A percentile compares a stretch with the other conserved stretches of the same genome.
phyloP scores from a whole-genome alignment of 2,888 invertebrate species.

The Nomada ruficornis region DNA sequence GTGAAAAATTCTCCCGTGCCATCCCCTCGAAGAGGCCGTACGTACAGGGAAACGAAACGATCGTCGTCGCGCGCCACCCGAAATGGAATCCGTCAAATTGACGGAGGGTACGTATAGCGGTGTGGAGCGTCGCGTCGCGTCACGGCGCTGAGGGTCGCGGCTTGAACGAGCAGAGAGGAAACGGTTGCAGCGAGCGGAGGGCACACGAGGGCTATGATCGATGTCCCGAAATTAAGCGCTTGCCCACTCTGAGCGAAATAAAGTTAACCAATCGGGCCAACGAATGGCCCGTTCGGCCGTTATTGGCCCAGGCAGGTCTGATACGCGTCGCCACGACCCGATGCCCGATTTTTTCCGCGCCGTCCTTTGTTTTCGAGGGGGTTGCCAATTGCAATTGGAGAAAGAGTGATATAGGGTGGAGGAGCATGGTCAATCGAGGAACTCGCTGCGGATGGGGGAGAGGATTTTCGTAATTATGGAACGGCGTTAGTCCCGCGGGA shows the following conservation, averaged over 20 bases:
- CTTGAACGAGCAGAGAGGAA: constrained; percentile 43
- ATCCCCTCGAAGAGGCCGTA: constrained; percentile 61
- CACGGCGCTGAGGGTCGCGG: constrained; percentile 63
- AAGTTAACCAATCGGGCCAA: constrained; percentile 80
- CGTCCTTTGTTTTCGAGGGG: constrained; percentile 43
- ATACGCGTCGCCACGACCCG: constrained; percentile 67
- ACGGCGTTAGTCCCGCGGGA: constrained; percentile 77
- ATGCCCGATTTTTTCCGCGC: constrained; percentile 70
- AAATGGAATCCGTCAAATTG: constrained; percentile 76
- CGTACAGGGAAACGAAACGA: constrained; percentile 65
- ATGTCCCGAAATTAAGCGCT: constrained; percentile 80
- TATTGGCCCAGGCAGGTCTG: constrained; percentile 70
- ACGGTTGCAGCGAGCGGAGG: constrained; percentile 50
- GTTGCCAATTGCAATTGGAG: constrained; percentile 63
- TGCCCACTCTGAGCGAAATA: constrained; percentile 75
- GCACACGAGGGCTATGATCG: constrained; percentile 75
- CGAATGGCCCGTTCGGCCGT: constrained; percentile 70
- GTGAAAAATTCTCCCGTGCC: constrained; percentile 58
- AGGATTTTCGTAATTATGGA: constrained; percentile 79
- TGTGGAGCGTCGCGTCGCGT: constrained; percentile 51
- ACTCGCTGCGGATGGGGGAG: constrained; percentile 53
- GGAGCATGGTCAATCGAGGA: constrained; percentile 30
- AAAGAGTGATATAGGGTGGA: constrained; percentile 53
- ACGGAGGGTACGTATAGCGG: constrained; percentile 58
- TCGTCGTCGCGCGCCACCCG: constrained; percentile 66